Conservation (phyloP, 2,113 vertebrate species). For the Epinephelus fuscoguttatus region DNA sequence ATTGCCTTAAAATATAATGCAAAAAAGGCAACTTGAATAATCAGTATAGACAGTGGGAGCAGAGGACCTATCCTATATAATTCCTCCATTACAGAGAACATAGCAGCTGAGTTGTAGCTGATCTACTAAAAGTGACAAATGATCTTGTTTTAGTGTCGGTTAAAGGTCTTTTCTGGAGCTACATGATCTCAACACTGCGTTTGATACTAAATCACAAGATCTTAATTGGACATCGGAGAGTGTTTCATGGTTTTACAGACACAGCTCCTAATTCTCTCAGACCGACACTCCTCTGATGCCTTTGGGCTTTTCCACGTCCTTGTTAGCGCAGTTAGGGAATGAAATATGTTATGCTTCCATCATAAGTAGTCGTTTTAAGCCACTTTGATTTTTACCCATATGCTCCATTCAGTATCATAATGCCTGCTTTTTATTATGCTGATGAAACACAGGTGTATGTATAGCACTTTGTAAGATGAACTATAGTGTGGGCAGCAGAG, state of each 20-base stretch:
- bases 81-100: background rate
- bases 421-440: background rate
- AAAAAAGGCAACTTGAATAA: background rate
- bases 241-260: conserved; percentile 33
- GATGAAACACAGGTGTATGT: background rate
- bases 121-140: conserved; percentile 7
- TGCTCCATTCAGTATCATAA: conserved; percentile 10
- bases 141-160: conserved; percentile 14
- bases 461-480: background rate
- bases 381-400: conserved; percentile 8
- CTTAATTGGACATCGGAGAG: conserved; percentile 41
- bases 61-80: too few species aligned
- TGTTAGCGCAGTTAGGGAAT: conserved; percentile 35
- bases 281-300: conserved; percentile 24
- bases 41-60: background rate
- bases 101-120: background rate
- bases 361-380: background rate
- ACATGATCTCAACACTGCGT: background rate
- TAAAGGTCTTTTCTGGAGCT: background rate
- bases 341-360: conserved; percentile 13
- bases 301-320: conserved; percentile 23
- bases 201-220: conserved; percentile 33
- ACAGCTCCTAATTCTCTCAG: conserved; percentile 37
- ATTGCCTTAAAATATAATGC: background rate
- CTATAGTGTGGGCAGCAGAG: background rate